These are phyloP conservation scores for Odontomachus brunneus DNA, from an alignment of 1,140 invertebrate species.

Conservation along the genomic window DNA sequence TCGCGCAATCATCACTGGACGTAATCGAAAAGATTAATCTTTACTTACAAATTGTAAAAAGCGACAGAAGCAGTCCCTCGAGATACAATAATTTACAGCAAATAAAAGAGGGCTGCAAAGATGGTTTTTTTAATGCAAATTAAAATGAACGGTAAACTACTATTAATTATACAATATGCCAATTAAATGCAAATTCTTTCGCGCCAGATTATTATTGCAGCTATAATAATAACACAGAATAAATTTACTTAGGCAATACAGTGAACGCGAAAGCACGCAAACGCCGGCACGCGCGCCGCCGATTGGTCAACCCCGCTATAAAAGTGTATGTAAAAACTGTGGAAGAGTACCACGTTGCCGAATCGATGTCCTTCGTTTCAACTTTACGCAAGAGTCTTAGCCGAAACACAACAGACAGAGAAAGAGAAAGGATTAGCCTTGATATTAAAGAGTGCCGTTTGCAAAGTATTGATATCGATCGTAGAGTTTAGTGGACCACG, in stretches of 20 bases:
- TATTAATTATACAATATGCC: conserved; percentile 27
- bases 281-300: background rate
- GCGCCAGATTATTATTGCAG: conserved; percentile 24
- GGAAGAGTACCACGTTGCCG: conserved; percentile 56
- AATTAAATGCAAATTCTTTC: background rate
- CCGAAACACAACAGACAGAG: conserved; percentile 24
- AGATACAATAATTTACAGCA: too few relatives aligned
- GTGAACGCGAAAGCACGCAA: background rate
- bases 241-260: background rate
- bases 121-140: conserved; percentile 10
- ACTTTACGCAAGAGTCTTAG: conserved; percentile 50
- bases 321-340: conserved; percentile 71
- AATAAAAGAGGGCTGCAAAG: conserved; percentile 6
- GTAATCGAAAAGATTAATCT: conserved; percentile 3
- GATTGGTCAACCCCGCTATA: conserved; percentile 34
- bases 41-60: conserved; percentile 34
- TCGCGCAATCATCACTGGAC: background rate
- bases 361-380: conserved; percentile 43
- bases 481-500: conserved; percentile 98
- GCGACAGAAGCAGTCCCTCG: conserved; percentile 9
- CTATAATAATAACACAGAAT: background rate
- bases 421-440: conserved; percentile 49
- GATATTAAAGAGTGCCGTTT: conserved; percentile 95
- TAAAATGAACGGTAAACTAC: conserved; percentile 39
- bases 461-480: conserved; percentile 99